Percentiles rank a stretch among this genome's conserved stretches.
Conservation (phyloP, 2,797 vertebrate genomes). For the Natrix natrix region DNA sequence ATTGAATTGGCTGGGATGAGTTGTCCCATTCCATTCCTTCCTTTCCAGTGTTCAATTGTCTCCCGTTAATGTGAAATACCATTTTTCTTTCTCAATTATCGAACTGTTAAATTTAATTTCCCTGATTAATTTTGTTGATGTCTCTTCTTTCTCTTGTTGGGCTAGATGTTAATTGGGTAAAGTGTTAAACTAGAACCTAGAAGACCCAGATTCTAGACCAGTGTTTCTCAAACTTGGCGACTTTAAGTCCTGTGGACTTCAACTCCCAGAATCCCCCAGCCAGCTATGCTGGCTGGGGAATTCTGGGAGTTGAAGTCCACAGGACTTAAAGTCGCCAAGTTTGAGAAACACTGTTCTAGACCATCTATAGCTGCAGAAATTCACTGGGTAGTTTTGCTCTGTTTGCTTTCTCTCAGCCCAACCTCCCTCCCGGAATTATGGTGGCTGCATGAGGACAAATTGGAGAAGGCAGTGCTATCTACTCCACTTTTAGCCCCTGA, state of each 20-base stretch:
- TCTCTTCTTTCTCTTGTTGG: neutral
- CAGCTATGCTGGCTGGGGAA: no score
- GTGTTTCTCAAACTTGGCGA: no score
- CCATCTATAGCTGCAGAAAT: neutral
- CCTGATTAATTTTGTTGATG: neutral
- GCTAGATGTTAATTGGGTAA: neutral
- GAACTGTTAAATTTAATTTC: neutral
- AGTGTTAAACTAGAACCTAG: neutral
- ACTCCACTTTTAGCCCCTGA: neutral
- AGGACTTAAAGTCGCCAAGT: no score
- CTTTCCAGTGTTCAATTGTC: neutral
- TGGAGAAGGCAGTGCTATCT: neutral
- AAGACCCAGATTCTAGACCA: neutral
- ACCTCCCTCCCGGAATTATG: neutral
- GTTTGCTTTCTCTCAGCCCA: neutral
- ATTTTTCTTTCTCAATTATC: neutral
- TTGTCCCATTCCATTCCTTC: neutral
- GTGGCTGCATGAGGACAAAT: neutral
- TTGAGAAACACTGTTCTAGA: neutral
- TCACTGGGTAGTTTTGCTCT: neutral
- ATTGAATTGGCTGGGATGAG: no score
- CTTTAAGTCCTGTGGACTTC: no score
- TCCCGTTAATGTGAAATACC: neutral
- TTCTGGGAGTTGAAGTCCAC: no score
- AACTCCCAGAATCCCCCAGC: no score